Conservation (phyloP, 1,140 invertebrate genomes). For the Sitobion miscanthi region DNA sequence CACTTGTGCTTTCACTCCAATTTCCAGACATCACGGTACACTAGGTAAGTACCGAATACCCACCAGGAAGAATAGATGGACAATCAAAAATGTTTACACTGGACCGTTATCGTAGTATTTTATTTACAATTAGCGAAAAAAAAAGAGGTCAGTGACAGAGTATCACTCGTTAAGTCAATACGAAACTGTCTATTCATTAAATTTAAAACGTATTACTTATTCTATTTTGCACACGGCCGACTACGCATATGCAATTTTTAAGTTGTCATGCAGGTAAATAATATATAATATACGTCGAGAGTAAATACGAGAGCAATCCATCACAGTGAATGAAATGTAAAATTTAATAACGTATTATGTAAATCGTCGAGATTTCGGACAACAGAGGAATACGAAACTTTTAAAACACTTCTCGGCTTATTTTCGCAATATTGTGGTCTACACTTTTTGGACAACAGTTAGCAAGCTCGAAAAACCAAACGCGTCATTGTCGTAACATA, state of each 20-base stretch:
- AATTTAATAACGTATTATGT: not conserved
- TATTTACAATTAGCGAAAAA: not conserved
- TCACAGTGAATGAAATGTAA: not conserved
- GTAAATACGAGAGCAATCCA: not conserved
- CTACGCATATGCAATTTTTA: not conserved
- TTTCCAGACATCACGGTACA: not conserved
- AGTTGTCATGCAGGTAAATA: not conserved
- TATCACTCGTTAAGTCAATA: slow-evolving; percentile 19
- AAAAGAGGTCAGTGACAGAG: not conserved
- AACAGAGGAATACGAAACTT: not conserved
- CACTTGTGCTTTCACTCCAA: not conserved
- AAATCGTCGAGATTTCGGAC: not conserved
- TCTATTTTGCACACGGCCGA: not conserved
- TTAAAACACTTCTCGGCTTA: not conserved
- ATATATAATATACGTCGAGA: not conserved
- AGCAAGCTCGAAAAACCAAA: not conserved
- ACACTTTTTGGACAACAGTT: too few relatives aligned
- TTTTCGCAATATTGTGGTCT: not conserved
- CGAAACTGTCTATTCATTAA: slow-evolving; percentile 29
- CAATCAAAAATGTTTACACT: slow-evolving; percentile 18
- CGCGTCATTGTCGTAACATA: too few relatives aligned
- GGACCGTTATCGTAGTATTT: not conserved
- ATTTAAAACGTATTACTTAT: slow-evolving; percentile 34
- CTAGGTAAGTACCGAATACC: not conserved
- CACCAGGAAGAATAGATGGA: slow-evolving; percentile 11